Evolutionary conservation across 2,113 vertebrate genomes (phyloP).

Genomic region (Pteronura brasiliensis): DNA sequence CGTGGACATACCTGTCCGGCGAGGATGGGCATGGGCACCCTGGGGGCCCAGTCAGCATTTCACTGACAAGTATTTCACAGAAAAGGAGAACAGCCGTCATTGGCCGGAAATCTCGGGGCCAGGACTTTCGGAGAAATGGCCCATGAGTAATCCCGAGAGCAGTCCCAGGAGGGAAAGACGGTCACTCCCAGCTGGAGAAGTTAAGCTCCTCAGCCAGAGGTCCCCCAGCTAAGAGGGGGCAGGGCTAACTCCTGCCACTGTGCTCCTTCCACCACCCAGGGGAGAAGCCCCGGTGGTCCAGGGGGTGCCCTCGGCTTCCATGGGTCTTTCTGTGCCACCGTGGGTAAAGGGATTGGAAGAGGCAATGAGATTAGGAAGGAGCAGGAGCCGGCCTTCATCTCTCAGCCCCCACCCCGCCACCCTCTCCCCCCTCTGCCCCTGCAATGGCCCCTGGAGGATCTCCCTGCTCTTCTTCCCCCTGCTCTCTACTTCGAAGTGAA

Average conservation of each 20-base stretch:
- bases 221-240: rapidly evolving
- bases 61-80: background rate
- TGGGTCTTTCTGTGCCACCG: rapidly evolving
- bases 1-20: background rate
- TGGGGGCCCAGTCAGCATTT: background rate
- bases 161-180: rapidly evolving
- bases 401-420: background rate
- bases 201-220: background rate
- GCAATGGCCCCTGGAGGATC: background rate
- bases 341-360: rapidly evolving
- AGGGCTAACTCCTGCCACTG: background rate
- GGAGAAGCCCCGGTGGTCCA: rapidly evolving
- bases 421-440: background rate
- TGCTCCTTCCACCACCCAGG: background rate
- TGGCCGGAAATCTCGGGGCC: background rate
- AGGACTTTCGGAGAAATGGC: background rate
- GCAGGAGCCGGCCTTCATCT: background rate
- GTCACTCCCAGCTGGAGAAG: background rate
- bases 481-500: background rate
- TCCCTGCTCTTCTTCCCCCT: background rate
- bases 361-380: rapidly evolving
- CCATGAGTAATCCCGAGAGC: rapidly evolving
- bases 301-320: rapidly evolving
- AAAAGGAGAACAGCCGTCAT: background rate
- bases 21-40: rapidly evolving